phyloP scores from a whole-genome alignment of 2,888 invertebrate genomes.

The Pterostichus niger region DNA sequence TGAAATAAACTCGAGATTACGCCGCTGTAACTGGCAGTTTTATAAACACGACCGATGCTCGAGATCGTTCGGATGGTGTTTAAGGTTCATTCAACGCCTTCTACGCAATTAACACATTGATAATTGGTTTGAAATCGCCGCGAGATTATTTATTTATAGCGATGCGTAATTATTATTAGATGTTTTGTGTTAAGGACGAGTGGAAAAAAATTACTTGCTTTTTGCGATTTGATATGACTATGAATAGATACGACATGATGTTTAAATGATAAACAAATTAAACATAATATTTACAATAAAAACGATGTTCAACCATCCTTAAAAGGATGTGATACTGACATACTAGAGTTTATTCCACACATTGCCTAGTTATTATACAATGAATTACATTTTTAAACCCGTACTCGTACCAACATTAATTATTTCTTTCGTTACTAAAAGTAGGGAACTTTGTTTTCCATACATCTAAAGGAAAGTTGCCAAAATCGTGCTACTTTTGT shows the following conservation, averaged over 20 bases:
- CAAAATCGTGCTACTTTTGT: too few relatives aligned
- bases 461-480: too few relatives aligned
- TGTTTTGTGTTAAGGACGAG: conserved; percentile 18
- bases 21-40: conserved; percentile 62
- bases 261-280: background rate
- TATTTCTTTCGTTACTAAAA: too few relatives aligned
- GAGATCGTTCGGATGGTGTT: conserved; percentile 11
- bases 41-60: conserved; percentile 50
- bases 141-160: conserved; percentile 58
- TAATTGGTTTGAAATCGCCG: conserved; percentile 59
- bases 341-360: too few relatives aligned
- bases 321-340: too few relatives aligned
- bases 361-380: too few relatives aligned
- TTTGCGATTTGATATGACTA: background rate
- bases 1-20: conserved; percentile 69
- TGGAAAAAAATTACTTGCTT: background rate
- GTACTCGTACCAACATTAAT: too few relatives aligned
- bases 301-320: too few relatives aligned
- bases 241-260: conserved; percentile 2
- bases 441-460: too few relatives aligned
- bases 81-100: conserved; percentile 57
- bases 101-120: conserved; percentile 39
- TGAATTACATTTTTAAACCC: too few relatives aligned
- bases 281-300: background rate
- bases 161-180: conserved; percentile 63